Conservation (phyloP, 1,140 invertebrate species). For the Euwallacea fornicatus region DNA sequence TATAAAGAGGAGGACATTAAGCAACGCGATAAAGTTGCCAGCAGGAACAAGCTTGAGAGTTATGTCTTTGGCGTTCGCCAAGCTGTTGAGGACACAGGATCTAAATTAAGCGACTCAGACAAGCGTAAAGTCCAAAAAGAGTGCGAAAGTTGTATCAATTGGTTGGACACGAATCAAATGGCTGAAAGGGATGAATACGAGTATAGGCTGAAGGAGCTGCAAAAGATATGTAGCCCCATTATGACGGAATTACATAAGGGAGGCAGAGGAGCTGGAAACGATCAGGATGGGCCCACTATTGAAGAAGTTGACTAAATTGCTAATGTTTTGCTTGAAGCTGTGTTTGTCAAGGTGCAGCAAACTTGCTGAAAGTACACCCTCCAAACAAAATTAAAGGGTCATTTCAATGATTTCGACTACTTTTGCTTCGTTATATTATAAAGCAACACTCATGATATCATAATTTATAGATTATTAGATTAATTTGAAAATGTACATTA, state of each 20-base stretch:
- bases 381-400: too few species aligned
- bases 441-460: too few species aligned
- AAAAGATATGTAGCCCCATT: slow-evolving; percentile 56
- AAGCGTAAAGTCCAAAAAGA: slow-evolving; percentile 56
- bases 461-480: too few species aligned
- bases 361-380: too few species aligned
- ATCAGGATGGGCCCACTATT: slow-evolving; percentile 50
- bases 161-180: slow-evolving; percentile 69
- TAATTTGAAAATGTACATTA: too few species aligned
- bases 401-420: too few species aligned
- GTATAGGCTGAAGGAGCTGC: slow-evolving; percentile 57
- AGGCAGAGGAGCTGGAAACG: slow-evolving; percentile 29
- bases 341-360: too few species aligned
- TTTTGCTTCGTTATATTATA: too few species aligned
- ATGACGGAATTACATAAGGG: slow-evolving; percentile 58
- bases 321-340: too few species aligned
- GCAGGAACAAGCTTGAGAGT: slow-evolving; percentile 70
- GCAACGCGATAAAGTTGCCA: slow-evolving; percentile 60
- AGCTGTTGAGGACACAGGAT: slow-evolving; percentile 46
- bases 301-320: slow-evolving; percentile 52
- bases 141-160: slow-evolving; percentile 60
- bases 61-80: slow-evolving; percentile 67
- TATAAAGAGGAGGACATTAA: slow-evolving; percentile 62
- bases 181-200: slow-evolving; percentile 66
- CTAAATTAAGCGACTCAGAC: slow-evolving; percentile 51